Base-by-base conservation (phyloP, 2,888 invertebrate genomes). In the Odontomyia ornata region DNA sequence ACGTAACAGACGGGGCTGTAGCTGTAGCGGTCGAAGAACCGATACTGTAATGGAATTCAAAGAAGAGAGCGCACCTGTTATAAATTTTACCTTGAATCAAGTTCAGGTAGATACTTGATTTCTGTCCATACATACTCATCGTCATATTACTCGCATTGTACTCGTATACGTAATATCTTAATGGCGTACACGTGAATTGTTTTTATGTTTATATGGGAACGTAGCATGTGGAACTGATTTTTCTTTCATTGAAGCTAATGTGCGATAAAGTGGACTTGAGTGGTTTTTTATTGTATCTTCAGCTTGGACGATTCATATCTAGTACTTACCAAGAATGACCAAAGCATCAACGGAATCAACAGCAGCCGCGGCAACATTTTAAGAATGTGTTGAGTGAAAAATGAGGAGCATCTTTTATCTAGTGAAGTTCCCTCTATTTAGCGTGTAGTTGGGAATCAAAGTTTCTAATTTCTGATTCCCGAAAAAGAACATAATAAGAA, bases 231-330 rank as follows among this genome's bases (percentile, higher is more conserved):
- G 57, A 25, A 23, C 57, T 9, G 57, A 64, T 64, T 5, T 36
- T 36, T 36, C 64, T 64, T 28, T 64, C 64, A 64, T 28, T 64
- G 64, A 64, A 64, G 25, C 28, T 64, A 64, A 64, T 28, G 28
- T 28, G 64, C n/a, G 64, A 28, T 11, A 64, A 64, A 64, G 64
- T 64, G 64, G 9, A 28, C 5, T 36, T 36, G 52, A 52, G 52
- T 52, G 4, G 52, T 52, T 52, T 52, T 52, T 52, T 52, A 52
- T 36, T 36, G 36, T 9, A 5, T 52, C 28, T 64, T 28, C 28
- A 15, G 30, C 28, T 25, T 64, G 64, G 28, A 23, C 60, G 25
- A 60, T 60, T 56, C 36, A 5, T 36, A 9, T 36, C 36, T 36
- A n/a, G n/a, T n/a, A 36, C 36, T 9, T 9, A 9, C 36, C 36